Conservation (phyloP, 2,113 vertebrate species). For the Puma concolor region DNA sequence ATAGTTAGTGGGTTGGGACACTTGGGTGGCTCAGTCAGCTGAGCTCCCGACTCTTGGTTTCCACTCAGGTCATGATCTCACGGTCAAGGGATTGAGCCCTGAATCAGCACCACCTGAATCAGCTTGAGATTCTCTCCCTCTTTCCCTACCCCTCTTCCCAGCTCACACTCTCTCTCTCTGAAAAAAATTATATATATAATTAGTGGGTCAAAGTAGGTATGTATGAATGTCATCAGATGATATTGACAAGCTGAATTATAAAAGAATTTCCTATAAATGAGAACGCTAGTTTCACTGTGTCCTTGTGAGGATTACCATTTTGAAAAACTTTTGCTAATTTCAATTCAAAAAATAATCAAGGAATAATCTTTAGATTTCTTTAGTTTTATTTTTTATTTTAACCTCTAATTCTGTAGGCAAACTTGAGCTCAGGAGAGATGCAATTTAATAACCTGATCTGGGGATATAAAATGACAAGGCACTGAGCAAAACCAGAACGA, state of each 20-base stretch:
- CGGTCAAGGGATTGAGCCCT: too few species aligned
- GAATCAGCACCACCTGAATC: too few species aligned
- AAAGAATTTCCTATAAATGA: neutral
- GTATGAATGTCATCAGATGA: neutral
- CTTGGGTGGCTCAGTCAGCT: too few species aligned
- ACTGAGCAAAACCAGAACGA: neutral
- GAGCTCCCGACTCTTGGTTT: too few species aligned
- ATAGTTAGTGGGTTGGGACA: neutral
- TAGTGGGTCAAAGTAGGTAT: neutral
- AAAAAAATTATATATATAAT: neutral
- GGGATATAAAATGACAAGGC: neutral
- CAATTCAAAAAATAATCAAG: constrained; percentile 1
- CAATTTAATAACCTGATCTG: neutral
- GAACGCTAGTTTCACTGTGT: neutral
- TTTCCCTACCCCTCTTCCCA: too few species aligned
- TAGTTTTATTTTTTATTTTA: neutral
- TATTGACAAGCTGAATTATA: neutral
- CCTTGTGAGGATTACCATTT: neutral
- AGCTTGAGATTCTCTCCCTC: too few species aligned
- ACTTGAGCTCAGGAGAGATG: neutral
- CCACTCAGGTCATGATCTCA: too few species aligned
- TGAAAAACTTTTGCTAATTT: neutral
- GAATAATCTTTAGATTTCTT: neutral
- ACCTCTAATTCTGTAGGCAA: neutral
- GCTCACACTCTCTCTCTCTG: too few species aligned